These are phyloP conservation scores for Labeo catla DNA, from an alignment of 2,113 vertebrate genomes.

Conservation along the genomic window DNA sequence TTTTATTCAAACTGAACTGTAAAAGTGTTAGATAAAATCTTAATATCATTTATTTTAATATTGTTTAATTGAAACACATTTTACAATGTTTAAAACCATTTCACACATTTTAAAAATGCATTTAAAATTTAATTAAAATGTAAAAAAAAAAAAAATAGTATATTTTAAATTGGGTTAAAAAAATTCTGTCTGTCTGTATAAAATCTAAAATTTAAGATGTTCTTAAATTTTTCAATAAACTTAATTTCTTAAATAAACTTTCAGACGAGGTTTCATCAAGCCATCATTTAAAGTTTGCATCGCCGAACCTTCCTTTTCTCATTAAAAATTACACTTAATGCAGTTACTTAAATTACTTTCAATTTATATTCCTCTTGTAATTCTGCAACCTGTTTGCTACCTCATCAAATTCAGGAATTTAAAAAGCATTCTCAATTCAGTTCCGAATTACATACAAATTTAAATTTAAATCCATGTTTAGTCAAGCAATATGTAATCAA, in stretches of 20 bases:
- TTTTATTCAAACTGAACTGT: not conserved
- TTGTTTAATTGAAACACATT: not conserved
- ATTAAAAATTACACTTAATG: not conserved
- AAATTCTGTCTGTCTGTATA: not conserved
- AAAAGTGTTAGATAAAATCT: not conserved
- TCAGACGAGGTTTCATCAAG: not conserved
- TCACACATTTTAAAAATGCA: too few species aligned
- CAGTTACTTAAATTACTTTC: too few species aligned
- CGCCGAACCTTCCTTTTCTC: not conserved
- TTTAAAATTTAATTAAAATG: too few species aligned
- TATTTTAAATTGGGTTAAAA: too few species aligned
- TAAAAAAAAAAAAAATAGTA: too few species aligned
- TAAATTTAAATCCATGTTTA: not conserved
- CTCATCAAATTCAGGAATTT: not conserved
- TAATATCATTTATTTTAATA: not conserved
- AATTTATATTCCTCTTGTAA: not conserved
- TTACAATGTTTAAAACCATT: not conserved
- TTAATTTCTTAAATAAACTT: not conserved
- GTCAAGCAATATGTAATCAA: not conserved
- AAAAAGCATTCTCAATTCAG: not conserved
- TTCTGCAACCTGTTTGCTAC: not conserved
- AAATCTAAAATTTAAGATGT: not conserved
- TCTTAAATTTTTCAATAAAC: not conserved
- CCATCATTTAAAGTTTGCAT: not conserved
- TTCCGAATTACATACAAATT: not conserved